These are phyloP conservation scores for Sarcophilus harrisii DNA, from an alignment of 2,797 vertebrate species.

Conservation along the genomic window DNA sequence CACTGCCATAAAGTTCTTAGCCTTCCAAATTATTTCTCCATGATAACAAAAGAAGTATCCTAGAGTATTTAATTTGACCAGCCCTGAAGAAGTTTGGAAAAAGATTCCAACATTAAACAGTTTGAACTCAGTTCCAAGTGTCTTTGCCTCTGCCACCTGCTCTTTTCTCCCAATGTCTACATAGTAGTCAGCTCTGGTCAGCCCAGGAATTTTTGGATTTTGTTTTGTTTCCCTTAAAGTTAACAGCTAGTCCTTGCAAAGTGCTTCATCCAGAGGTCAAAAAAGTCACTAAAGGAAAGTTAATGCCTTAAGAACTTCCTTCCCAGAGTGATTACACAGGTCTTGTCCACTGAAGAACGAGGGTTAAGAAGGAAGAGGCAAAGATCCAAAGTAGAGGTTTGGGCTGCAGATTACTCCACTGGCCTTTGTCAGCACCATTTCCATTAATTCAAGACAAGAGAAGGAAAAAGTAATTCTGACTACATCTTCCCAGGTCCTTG, in stretches of 20 bases:
- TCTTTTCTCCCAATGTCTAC: neutral
- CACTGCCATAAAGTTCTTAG: neutral
- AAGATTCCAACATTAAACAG: neutral
- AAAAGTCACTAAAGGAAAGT: slow-evolving; percentile 56
- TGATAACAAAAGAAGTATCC: slow-evolving; percentile 6
- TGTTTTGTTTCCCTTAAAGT: neutral
- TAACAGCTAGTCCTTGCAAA: neutral
- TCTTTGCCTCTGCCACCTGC: neutral
- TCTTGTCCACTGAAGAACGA: slow-evolving; percentile 30
- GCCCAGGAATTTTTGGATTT: neutral
- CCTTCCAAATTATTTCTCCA: neutral
- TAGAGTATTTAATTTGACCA: slow-evolving; percentile 65
- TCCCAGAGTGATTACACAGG: slow-evolving; percentile 37
- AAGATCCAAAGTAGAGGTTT: neutral
- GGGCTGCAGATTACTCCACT: neutral
- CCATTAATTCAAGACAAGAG: neutral
- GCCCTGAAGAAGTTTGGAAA: slow-evolving; percentile 50
- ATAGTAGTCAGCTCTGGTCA: neutral
- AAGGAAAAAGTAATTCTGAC: neutral
- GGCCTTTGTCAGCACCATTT: slow-evolving; percentile 33
- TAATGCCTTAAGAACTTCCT: slow-evolving; percentile 63
- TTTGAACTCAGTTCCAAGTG: neutral
- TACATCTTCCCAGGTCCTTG: neutral
- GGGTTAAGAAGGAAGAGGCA: slow-evolving; percentile 10
- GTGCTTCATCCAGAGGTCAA: slow-evolving; percentile 5